Evolutionary conservation across 37 sponge, comb jelly and placozoan species (phyloP).

Genomic region (Aplysina aerophoba): DNA sequence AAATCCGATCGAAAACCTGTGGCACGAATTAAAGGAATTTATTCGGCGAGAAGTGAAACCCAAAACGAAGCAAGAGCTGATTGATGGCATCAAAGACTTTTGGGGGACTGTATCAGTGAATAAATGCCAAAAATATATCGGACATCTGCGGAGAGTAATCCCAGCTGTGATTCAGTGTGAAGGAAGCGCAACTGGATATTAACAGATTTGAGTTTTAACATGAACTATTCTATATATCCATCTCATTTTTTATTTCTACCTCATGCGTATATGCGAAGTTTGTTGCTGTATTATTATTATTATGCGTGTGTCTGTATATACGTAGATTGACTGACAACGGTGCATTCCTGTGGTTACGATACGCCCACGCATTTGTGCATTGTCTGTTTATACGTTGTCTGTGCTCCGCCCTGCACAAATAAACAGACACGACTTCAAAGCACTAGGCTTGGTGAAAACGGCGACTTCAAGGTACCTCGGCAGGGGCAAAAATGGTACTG

Average conservation of each 20-base stretch:
- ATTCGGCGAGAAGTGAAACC: conserved; percentile 48
- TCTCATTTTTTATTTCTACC: background rate
- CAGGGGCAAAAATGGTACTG: too few species aligned
- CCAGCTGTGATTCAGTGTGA: conserved; percentile 33
- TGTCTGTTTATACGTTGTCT: too few species aligned
- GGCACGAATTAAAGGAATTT: conserved; percentile 40
- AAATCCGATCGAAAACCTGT: conserved; percentile 48
- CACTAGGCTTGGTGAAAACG: too few species aligned
- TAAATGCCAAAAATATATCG: conserved; percentile 32
- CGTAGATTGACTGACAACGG: background rate
- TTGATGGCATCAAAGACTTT: conserved; percentile 25
- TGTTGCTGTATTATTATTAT: background rate
- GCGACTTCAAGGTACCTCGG: too few species aligned
- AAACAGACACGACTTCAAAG: too few species aligned
- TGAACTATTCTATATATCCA: background rate
- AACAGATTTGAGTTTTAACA: background rate
- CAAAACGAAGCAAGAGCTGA: conserved; percentile 26
- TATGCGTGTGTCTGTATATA: background rate
- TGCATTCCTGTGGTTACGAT: too few species aligned
- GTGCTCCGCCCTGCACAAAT: too few species aligned
- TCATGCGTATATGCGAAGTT: background rate
- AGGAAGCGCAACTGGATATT: conserved; percentile 43
- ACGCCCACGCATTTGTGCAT: too few species aligned
- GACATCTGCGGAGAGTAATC: conserved; percentile 29
- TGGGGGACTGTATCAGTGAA: conserved; percentile 28